Percentiles rank a stretch among this genome's conserved stretches.
phyloP scores from a whole-genome alignment of 2,797 vertebrate genomes.

The Cygnus olor region DNA sequence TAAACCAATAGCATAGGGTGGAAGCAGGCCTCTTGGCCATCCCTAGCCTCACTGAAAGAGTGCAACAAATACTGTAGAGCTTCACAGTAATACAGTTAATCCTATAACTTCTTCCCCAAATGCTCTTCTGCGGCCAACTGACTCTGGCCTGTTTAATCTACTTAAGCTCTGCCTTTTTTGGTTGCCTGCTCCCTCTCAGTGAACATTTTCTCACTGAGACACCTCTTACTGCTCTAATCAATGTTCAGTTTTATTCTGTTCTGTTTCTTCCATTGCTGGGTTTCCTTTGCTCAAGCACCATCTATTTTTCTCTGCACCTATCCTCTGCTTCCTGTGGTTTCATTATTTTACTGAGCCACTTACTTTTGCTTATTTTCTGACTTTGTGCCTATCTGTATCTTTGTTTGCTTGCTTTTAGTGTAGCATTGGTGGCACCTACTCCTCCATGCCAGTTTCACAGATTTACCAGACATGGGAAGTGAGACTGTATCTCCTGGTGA shows the following conservation, averaged over 20 bases:
- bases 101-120: neutral
- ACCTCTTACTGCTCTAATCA: neutral
- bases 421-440: neutral
- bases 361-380: neutral
- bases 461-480: neutral
- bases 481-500: neutral
- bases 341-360: neutral
- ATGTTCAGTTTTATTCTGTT: neutral
- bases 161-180: neutral
- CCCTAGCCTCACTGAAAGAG: neutral
- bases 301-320: neutral
- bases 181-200: neutral
- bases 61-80: neutral
- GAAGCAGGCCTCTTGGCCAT: neutral
- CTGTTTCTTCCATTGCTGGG: neutral
- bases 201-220: neutral
- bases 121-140: fast-evolving
- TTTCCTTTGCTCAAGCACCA: neutral
- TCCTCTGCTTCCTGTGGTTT: neutral
- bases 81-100: neutral
- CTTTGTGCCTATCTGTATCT: neutral
- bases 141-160: neutral
- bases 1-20: neutral
- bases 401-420: neutral
- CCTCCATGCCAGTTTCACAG: neutral